phyloP scores from a whole-genome alignment of 2,888 invertebrate genomes.

The Ichneumon xanthorius region DNA sequence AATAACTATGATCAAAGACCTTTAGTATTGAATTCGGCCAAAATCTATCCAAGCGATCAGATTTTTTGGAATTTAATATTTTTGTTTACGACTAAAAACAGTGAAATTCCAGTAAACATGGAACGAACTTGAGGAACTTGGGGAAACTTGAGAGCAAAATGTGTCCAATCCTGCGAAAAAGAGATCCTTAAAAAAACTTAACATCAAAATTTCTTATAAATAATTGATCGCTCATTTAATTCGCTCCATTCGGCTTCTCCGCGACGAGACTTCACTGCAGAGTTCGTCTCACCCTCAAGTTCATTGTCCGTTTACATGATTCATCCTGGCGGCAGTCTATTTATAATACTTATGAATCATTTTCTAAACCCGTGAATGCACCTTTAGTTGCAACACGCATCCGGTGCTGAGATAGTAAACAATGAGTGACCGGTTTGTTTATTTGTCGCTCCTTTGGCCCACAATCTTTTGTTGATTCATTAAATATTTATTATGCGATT shows the following conservation, averaged over 20 bases:
- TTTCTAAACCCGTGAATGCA: constrained; percentile 50
- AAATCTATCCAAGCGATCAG: no score
- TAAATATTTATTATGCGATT: not conserved
- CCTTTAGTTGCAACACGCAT: constrained; percentile 28
- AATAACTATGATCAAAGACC: no score
- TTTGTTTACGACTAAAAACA: no score
- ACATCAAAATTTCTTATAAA: not conserved
- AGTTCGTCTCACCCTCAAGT: constrained; percentile 37
- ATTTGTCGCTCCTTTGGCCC: not conserved
- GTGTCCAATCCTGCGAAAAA: not conserved
- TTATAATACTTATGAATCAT: constrained; percentile 64
- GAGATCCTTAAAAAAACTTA: not conserved
- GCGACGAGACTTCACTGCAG: not conserved
- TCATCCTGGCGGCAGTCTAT: constrained; percentile 58
- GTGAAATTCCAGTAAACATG: no score
- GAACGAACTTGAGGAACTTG: no score
- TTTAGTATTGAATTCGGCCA: no score
- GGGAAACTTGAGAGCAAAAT: no score
- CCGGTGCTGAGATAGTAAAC: constrained; percentile 43
- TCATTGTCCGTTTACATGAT: constrained; percentile 61
- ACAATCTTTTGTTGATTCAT: not conserved
- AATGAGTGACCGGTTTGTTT: constrained; percentile 12
- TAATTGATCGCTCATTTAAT: not conserved
- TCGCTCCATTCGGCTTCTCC: not conserved
- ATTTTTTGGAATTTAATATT: no score